phyloP scores from a whole-genome alignment of 2,888 invertebrate genomes.

The Mesodorylaimus sp. region DNA sequence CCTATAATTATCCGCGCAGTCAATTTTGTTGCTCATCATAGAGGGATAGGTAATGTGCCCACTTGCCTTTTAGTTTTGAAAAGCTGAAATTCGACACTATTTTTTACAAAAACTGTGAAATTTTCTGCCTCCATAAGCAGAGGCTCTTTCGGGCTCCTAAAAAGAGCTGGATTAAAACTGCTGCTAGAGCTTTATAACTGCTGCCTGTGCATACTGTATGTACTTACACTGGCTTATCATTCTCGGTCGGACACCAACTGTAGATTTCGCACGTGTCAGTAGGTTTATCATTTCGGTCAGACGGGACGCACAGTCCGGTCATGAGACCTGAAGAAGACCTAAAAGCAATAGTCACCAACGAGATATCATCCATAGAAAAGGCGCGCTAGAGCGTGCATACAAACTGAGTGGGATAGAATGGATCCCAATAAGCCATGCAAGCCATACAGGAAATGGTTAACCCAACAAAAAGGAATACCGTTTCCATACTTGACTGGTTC shows the following conservation, averaged over 20 bases:
- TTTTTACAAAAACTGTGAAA: constrained; percentile 37
- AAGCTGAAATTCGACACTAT: constrained; percentile 35
- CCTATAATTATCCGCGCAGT: too few species aligned
- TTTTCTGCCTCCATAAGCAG: constrained; percentile 12
- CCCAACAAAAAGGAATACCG: too few species aligned
- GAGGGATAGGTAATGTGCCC: too few species aligned
- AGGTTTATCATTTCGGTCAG: constrained; percentile 12
- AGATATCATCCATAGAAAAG: neutral
- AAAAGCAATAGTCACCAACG: neutral
- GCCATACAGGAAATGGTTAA: too few species aligned
- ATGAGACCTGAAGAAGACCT: constrained; percentile 19
- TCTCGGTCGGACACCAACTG: constrained; percentile 33
- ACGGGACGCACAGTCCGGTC: constrained; percentile 27
- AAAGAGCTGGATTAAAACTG: too few species aligned
- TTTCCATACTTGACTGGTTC: too few species aligned
- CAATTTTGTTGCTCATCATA: too few species aligned
- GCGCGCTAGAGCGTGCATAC: too few species aligned
- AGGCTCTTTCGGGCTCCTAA: neutral
- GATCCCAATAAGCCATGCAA: too few species aligned
- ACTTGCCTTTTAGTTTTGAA: constrained; percentile 19
- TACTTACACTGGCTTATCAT: constrained; percentile 12
- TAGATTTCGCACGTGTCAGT: constrained; percentile 14
- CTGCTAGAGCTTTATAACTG: too few species aligned
- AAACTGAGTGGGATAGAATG: too few species aligned
- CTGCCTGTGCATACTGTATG: too few species aligned